Percentiles rank a stretch among this genome's conserved stretches.
Evolutionary conservation across 2,888 invertebrate species (phyloP).

Genomic region (Gari tellinella): DNA sequence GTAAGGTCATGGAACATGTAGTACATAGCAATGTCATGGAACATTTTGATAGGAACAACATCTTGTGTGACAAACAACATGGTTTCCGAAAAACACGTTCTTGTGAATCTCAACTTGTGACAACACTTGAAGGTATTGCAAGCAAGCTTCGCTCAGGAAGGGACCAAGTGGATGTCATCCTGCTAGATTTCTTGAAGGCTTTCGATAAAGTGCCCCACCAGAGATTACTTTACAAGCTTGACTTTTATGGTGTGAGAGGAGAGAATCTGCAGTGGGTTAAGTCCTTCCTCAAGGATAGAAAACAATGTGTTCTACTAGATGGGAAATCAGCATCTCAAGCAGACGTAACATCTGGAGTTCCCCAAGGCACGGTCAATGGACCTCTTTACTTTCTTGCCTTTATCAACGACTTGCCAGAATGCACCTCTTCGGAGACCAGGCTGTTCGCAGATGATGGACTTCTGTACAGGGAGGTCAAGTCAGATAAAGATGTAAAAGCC

Average conservation of each 20-base stretch:
- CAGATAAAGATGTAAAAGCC: neutral
- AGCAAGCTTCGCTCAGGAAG: slow-evolving; percentile 9
- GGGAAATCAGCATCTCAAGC: slow-evolving; percentile 3
- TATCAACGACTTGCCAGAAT: slow-evolving; percentile 19
- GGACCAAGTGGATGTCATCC: neutral
- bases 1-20: slow-evolving; percentile 28
- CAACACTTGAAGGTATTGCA: slow-evolving; percentile 18
- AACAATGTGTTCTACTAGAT: slow-evolving; percentile 21
- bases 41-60: slow-evolving; percentile 14
- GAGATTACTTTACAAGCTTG: slow-evolving; percentile 14
- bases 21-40: slow-evolving; percentile 30
- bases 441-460: slow-evolving; percentile 25
- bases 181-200: neutral
- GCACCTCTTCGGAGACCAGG: slow-evolving; percentile 3
- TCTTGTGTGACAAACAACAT: slow-evolving; percentile 27
- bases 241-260: slow-evolving; percentile 23
- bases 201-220: slow-evolving; percentile 21
- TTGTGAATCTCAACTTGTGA: slow-evolving; percentile 19
- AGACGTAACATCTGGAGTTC: too few species aligned
- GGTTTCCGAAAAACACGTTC: slow-evolving; percentile 4
- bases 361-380: too few species aligned
- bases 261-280: slow-evolving; percentile 6
- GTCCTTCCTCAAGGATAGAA: slow-evolving; percentile 15
- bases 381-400: too few species aligned
- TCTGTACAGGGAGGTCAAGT: neutral